A percentile compares a stretch with the other conserved stretches of the same genome.
Conservation (phyloP, 1,140 invertebrate species). For the Thrips palmi region DNA sequence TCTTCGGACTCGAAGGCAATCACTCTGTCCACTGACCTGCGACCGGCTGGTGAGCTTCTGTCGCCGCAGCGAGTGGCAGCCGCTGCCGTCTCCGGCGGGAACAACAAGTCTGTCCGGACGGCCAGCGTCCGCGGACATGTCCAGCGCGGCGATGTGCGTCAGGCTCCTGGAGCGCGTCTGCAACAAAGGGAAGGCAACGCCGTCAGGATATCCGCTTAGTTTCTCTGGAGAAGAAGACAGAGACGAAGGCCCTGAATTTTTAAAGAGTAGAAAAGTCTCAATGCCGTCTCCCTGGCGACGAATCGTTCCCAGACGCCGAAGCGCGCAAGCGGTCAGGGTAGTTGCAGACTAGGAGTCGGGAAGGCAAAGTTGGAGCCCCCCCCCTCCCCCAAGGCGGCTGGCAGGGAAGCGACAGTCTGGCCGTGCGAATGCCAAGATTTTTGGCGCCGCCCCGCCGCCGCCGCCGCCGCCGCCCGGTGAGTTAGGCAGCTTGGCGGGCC, state of each 20-base stretch:
- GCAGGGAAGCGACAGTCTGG: too few species aligned
- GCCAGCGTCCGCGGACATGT: slow-evolving; percentile 21
- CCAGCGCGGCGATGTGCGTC: slow-evolving; percentile 39
- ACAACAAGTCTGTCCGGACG: slow-evolving; percentile 19
- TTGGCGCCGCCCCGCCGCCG: too few species aligned
- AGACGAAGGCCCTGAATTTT: slow-evolving; percentile 2
- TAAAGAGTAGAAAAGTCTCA: slow-evolving; percentile 1
- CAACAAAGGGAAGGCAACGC: slow-evolving; percentile 14
- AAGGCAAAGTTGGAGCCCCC: too few species aligned
- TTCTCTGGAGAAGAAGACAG: not conserved
- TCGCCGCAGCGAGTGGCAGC: slow-evolving; percentile 16
- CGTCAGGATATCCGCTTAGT: slow-evolving; percentile 1
- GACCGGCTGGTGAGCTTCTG: slow-evolving; percentile 39
- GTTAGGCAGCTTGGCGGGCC: too few species aligned
- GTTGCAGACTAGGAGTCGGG: too few species aligned
- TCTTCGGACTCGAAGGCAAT: slow-evolving; percentile 15
- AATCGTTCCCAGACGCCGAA: too few species aligned
- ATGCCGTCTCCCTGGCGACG: not conserved
- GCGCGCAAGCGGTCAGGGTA: too few species aligned
- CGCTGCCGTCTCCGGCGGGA: slow-evolving; percentile 16
- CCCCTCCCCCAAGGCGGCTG: too few species aligned
- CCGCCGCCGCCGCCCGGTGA: too few species aligned
- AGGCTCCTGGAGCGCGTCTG: slow-evolving; percentile 42
- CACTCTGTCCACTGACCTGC: slow-evolving; percentile 28
- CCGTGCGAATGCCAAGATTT: too few species aligned